Conservation (phyloP, 2,113 vertebrate species). For the Edolisoma coerulescens region DNA sequence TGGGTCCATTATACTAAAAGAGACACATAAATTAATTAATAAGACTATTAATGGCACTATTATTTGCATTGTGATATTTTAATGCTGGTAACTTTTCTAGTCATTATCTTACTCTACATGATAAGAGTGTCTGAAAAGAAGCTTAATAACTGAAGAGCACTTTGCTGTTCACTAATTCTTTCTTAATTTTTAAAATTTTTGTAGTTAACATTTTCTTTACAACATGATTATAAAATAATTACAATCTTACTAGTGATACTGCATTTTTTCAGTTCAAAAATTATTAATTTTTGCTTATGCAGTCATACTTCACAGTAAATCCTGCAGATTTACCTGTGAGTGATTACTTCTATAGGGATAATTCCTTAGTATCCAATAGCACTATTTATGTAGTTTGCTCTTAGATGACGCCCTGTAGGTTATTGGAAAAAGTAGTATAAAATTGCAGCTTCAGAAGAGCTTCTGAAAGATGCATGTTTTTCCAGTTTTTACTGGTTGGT, state of each 20-base stretch:
- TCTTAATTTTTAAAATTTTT: neutral
- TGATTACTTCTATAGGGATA: neutral
- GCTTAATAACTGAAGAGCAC: neutral
- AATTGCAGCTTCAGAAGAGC: neutral
- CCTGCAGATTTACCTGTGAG: neutral
- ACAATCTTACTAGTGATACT: neutral
- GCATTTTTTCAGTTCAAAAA: neutral
- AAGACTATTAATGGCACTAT: neutral
- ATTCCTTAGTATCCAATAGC: neutral
- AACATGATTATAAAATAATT: neutral
- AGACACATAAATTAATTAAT: neutral
- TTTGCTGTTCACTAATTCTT: neutral
- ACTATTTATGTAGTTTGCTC: neutral
- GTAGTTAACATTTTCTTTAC: neutral
- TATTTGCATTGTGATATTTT: neutral
- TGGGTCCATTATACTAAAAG: neutral
- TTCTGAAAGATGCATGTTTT: neutral
- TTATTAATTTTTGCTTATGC: neutral
- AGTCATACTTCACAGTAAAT: neutral
- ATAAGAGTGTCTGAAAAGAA: neutral
- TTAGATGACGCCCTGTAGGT: neutral
- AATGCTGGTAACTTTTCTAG: neutral
- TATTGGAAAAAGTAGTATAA: neutral
- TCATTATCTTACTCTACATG: neutral
- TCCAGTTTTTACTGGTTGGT: neutral